Percentiles rank a stretch among this genome's conserved stretches.
Evolutionary conservation across 1,140 invertebrate genomes (phyloP).

Genomic region (Tetramorium simillimum): DNA sequence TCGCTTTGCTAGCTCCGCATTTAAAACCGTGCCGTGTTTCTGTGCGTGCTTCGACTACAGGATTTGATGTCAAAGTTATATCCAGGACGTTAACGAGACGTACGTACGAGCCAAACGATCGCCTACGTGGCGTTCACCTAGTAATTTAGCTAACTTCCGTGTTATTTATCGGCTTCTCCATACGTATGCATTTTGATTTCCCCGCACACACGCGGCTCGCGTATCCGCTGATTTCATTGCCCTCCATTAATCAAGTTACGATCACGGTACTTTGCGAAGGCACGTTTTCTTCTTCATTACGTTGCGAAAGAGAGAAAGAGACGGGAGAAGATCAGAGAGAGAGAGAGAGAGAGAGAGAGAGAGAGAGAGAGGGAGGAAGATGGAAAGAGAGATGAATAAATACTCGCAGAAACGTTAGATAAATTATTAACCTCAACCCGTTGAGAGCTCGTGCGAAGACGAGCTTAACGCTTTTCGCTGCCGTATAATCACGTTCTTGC

Average conservation of each 20-base stretch:
- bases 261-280: conserved; percentile 33
- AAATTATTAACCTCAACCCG: conserved; percentile 27
- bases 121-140: conserved; percentile 39
- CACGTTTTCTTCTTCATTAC: conserved; percentile 45
- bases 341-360: background rate
- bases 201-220: background rate
- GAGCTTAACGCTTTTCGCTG: conserved; percentile 2
- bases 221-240: conserved; percentile 32
- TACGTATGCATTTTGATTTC: conserved; percentile 48
- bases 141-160: conserved; percentile 55
- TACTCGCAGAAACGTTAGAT: conserved; percentile 22
- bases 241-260: conserved; percentile 40
- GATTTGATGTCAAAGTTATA: conserved; percentile 57
- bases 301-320: background rate
- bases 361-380: background rate
- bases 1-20: conserved; percentile 43
- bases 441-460: conserved; percentile 3
- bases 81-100: conserved; percentile 58
- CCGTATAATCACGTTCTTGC: conserved; percentile 36
- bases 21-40: conserved; percentile 47
- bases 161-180: conserved; percentile 51
- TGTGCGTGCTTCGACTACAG: conserved; percentile 50
- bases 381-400: background rate
- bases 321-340: background rate
- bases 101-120: conserved; percentile 50